Conservation (phyloP, 2,888 invertebrate species). For the Meloe dianella region DNA sequence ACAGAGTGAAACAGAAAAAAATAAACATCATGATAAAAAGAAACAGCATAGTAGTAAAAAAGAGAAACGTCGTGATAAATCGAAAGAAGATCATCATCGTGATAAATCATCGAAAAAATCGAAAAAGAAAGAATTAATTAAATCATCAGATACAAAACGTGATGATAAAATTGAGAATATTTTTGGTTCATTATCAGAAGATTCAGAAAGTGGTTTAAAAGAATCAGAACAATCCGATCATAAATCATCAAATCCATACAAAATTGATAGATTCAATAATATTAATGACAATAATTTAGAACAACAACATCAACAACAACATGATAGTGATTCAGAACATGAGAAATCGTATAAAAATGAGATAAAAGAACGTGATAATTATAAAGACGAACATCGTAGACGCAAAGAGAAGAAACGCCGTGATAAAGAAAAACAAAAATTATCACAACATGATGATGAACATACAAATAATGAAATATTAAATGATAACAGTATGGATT, state of each 20-base stretch:
- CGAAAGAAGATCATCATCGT: constrained; percentile 63
- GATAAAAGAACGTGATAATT: constrained; percentile 51
- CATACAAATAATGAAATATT: constrained; percentile 40
- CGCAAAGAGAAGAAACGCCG: constrained; percentile 62
- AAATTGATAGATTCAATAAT: constrained; percentile 34
- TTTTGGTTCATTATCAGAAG: constrained; percentile 84
- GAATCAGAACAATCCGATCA: constrained; percentile 40
- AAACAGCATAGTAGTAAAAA: constrained; percentile 64
- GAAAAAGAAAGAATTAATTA: constrained; percentile 58
- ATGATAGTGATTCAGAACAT: constrained; percentile 63
- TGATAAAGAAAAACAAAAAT: constrained; percentile 57
- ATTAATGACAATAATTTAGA: constrained; percentile 40
- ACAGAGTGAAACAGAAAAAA: constrained; percentile 47
- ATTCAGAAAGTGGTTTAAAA: constrained; percentile 59
- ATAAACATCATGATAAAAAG: constrained; percentile 54
- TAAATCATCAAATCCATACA: constrained; percentile 29
- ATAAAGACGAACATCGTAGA: constrained; percentile 65
- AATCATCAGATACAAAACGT: constrained; percentile 64
- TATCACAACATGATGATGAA: constrained; percentile 58
- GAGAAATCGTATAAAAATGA: constrained; percentile 46
- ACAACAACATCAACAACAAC: constrained; percentile 38
- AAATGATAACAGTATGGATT: constrained; percentile 81
- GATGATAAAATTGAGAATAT: constrained; percentile 88
- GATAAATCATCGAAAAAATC: constrained; percentile 66
- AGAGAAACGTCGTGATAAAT: constrained; percentile 65